Conservation (phyloP, 2,797 vertebrate genomes). For the Malurus splendens region DNA sequence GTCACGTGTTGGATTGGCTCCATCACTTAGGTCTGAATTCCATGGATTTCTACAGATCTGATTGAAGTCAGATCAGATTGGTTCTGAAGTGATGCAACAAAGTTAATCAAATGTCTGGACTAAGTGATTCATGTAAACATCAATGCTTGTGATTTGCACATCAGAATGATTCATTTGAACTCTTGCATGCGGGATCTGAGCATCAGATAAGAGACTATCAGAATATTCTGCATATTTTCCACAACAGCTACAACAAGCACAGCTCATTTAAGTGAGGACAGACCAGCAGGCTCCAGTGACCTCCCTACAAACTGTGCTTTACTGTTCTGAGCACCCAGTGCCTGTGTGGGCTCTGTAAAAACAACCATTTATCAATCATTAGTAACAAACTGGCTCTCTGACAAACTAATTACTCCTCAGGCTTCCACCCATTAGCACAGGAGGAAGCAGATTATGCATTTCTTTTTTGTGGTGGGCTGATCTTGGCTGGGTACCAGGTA, state of each 20-base stretch:
- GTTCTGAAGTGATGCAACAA: neutral
- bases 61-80: neutral
- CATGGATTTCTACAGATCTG: neutral
- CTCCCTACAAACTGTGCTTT: neutral
- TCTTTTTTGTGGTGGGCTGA: neutral
- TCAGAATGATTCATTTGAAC: neutral
- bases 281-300: neutral
- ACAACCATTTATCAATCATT: constrained; percentile 27
- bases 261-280: neutral
- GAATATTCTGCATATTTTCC: neutral
- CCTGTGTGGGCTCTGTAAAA: neutral
- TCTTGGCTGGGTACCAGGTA: neutral
- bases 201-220: neutral
- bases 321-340: neutral
- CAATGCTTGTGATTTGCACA: neutral
- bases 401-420: constrained; percentile 22
- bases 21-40: neutral
- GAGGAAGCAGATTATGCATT: constrained; percentile 18
- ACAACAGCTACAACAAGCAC: neutral
- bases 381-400: constrained; percentile 11
- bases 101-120: neutral
- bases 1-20: neutral
- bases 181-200: neutral
- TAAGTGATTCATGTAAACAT: neutral
- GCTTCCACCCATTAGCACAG: constrained; percentile 8